Percentiles rank a stretch among this genome's conserved stretches.
phyloP scores from a whole-genome alignment of 2,797 vertebrate genomes.

The Peromyscus attwateri region DNA sequence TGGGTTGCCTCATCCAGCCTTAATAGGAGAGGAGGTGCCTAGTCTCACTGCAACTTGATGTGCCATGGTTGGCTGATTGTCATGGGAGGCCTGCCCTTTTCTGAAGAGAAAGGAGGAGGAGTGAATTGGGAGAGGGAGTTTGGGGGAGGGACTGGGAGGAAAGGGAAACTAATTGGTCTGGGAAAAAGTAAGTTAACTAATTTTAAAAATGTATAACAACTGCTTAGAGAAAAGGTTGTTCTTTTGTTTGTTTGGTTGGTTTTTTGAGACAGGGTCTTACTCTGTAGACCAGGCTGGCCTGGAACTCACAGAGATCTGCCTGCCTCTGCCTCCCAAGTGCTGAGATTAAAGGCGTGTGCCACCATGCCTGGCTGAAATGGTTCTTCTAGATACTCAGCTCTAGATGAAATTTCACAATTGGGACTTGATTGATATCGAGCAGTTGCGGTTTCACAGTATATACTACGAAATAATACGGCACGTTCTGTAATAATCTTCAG shows the following conservation, averaged over 20 bases:
- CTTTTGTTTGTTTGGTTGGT: background rate
- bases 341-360: background rate
- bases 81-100: background rate
- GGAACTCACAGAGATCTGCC: background rate
- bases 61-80: background rate
- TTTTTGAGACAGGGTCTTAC: background rate
- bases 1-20: background rate
- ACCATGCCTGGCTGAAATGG: background rate
- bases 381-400: constrained; percentile 9
- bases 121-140: background rate
- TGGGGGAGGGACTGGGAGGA: background rate
- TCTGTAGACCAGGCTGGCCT: background rate
- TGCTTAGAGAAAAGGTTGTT: background rate
- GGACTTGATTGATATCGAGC: background rate
- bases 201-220: background rate
- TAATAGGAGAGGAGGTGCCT: background rate
- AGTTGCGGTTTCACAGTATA: background rate
- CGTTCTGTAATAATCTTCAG: constrained; percentile 26
- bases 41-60: background rate
- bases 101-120: background rate
- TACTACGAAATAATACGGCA: background rate
- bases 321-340: background rate
- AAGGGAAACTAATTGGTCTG: background rate
- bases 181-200: background rate
- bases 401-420: constrained; percentile 34